These are phyloP conservation scores for Anguilla anguilla DNA, from an alignment of 2,797 vertebrate genomes.

Conservation along the genomic window DNA sequence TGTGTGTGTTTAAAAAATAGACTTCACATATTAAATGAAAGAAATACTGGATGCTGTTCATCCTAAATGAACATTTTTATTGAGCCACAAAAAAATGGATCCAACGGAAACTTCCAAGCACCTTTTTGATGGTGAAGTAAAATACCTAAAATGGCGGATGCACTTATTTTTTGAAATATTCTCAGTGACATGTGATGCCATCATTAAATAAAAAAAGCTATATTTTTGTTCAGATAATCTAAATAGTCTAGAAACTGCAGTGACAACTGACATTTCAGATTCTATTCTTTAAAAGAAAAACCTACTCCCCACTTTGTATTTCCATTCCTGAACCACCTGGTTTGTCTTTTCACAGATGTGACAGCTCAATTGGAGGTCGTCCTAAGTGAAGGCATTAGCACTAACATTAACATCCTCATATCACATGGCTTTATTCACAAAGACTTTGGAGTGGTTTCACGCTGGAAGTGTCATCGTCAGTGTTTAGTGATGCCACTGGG, in stretches of 20 bases:
- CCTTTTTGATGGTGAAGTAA: background rate
- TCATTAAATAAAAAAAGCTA: background rate
- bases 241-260: background rate
- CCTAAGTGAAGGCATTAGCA: slow-evolving; percentile 6
- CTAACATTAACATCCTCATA: background rate
- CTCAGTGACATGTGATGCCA: background rate
- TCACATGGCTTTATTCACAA: background rate
- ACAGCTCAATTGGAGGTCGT: background rate
- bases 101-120: background rate
- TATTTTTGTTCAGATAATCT: background rate
- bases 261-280: background rate
- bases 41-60: background rate
- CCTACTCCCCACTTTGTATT: background rate
- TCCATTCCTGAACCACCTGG: background rate
- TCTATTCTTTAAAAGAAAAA: background rate
- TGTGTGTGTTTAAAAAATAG: background rate
- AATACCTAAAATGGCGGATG: background rate
- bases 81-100: background rate
- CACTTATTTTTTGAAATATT: background rate
- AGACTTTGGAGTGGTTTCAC: background rate
- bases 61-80: background rate
- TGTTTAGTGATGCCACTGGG: background rate
- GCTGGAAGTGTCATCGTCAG: background rate
- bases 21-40: background rate
- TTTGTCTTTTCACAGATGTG: background rate